Conservation (phyloP, 53 echinoderm and acorn worm genomes). For the Echinometra lucunter region DNA sequence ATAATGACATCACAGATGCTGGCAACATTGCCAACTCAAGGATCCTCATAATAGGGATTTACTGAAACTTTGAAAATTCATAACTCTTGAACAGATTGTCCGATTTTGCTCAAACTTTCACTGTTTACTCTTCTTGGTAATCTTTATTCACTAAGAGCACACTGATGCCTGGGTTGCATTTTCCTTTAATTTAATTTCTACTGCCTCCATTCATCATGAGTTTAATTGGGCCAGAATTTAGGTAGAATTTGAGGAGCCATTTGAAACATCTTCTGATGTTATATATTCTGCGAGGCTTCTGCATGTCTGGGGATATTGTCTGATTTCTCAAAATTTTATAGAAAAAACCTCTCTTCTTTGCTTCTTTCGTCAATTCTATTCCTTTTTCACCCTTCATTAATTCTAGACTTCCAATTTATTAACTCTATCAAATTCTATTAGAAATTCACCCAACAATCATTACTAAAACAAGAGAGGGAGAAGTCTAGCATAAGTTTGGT, state of each 20-base stretch:
- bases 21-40: too few species aligned
- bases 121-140: too few species aligned
- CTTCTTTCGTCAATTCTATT: neutral
- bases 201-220: conserved; percentile 5
- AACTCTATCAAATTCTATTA: neutral
- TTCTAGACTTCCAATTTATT: neutral
- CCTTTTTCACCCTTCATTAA: neutral
- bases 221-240: neutral
- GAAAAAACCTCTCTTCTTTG: neutral
- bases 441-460: neutral
- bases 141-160: too few species aligned
- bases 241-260: conserved; percentile 12
- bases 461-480: neutral
- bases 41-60: too few species aligned
- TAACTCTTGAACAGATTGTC: too few species aligned
- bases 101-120: too few species aligned
- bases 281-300: neutral
- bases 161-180: neutral
- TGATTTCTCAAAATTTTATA: conserved; percentile 11
- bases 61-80: too few species aligned
- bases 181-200: neutral
- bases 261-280: neutral
- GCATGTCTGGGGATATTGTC: neutral
- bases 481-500: neutral
- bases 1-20: too few species aligned